These are phyloP conservation scores for Erinaceus europaeus DNA, from an alignment of 2,113 vertebrate genomes.

Conservation along the genomic window DNA sequence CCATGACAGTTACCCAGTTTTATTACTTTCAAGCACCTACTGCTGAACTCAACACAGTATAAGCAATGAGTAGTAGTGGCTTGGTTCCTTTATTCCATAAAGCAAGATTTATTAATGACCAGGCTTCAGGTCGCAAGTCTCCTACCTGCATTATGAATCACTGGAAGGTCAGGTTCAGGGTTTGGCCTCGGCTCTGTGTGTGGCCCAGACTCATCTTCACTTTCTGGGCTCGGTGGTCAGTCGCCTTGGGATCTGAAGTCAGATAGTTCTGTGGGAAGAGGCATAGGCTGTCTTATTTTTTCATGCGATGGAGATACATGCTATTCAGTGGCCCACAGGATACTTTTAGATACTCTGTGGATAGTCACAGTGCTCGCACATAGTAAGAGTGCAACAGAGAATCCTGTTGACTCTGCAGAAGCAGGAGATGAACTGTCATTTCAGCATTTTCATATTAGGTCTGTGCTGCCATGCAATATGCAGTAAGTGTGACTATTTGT, in stretches of 20 bases:
- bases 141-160: not conserved
- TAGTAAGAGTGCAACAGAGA: not conserved
- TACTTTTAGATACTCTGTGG: not conserved
- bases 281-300: not conserved
- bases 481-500: not conserved
- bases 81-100: not conserved
- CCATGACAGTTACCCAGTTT: not conserved
- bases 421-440: no score
- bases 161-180: not conserved
- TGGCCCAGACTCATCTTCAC: not conserved
- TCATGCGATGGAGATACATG: not conserved
- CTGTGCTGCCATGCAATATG: not conserved
- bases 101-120: not conserved
- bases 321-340: not conserved
- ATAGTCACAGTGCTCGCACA: not conserved
- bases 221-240: not conserved
- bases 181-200: not conserved
- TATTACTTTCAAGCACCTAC: not conserved
- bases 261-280: conserved; percentile 49
- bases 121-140: not conserved
- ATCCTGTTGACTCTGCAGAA: not conserved
- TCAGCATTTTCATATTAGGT: not conserved
- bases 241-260: not conserved
- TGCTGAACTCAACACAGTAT: not conserved
- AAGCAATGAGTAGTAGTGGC: not conserved